Conservation (phyloP, 2,888 invertebrate species). For the Drosophila anceps region DNA sequence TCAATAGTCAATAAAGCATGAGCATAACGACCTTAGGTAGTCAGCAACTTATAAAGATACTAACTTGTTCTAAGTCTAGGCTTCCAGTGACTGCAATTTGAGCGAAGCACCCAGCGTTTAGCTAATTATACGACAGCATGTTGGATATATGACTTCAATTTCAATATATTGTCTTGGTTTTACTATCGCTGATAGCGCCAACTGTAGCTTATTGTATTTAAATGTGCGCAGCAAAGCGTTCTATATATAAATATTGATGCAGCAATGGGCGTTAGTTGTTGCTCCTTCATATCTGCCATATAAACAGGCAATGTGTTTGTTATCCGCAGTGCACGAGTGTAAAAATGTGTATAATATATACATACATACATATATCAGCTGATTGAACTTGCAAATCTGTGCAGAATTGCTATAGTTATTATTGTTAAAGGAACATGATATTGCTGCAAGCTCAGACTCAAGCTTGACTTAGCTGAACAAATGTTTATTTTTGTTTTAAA, state of each 20-base stretch:
- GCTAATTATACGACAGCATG: background rate
- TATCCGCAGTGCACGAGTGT: background rate
- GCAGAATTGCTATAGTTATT: background rate
- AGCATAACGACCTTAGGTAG: too few relatives aligned
- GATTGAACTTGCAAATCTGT: background rate
- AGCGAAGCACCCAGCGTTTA: background rate
- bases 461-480: background rate
- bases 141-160: background rate
- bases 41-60: too few relatives aligned
- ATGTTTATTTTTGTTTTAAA: background rate
- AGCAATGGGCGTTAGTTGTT: background rate
- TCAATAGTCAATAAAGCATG: background rate
- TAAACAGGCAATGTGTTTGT: background rate
- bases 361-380: background rate
- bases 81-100: background rate
- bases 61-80: background rate
- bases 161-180: background rate
- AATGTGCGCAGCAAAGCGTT: background rate
- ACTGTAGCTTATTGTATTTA: background rate
- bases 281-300: background rate
- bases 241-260: background rate
- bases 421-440: background rate
- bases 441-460: background rate
- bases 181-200: background rate
- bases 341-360: background rate